phyloP scores from a whole-genome alignment of 2,888 invertebrate species.

The Tortricodes alternella region DNA sequence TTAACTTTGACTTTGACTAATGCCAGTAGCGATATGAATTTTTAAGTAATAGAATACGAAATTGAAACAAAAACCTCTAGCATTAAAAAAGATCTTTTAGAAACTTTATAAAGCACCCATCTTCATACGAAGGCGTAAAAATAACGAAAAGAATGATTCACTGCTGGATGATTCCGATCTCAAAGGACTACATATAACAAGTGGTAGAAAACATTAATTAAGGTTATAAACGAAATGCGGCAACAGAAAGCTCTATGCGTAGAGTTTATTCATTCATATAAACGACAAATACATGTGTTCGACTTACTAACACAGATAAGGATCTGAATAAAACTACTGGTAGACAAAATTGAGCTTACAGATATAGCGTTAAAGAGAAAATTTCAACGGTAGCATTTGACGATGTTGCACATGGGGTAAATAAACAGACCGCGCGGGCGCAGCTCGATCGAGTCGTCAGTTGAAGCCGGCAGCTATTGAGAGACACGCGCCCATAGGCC shows the following conservation, averaged over 20 bases:
- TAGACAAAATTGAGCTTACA: conserved; percentile 39
- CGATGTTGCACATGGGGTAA: conserved; percentile 71
- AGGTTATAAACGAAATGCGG: conserved; percentile 71
- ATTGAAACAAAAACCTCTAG: conserved; percentile 1
- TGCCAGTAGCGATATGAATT: background rate
- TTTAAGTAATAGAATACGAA: background rate
- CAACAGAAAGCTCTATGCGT: conserved; percentile 74
- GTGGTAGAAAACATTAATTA: conserved; percentile 73
- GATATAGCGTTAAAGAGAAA: conserved; percentile 37
- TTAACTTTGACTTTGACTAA: conserved; percentile 7
- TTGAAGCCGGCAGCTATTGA: conserved; percentile 61
- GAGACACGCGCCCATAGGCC: conserved; percentile 59
- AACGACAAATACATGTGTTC: conserved; percentile 77
- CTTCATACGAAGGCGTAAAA: background rate
- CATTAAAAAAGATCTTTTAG: background rate
- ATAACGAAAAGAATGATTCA: conserved; percentile 33
- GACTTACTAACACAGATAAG: conserved; percentile 77
- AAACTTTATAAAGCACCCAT: conserved; percentile 5
- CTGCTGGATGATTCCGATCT: conserved; percentile 44
- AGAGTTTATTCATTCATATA: conserved; percentile 78
- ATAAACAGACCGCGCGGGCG: conserved; percentile 72
- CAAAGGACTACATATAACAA: conserved; percentile 50
- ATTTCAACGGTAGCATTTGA: conserved; percentile 52
- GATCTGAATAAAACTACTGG: conserved; percentile 33
- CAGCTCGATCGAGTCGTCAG: conserved; percentile 57